These are phyloP conservation scores for Bellardia pandia DNA, from an alignment of 2,888 invertebrate species.

Conservation along the genomic window DNA sequence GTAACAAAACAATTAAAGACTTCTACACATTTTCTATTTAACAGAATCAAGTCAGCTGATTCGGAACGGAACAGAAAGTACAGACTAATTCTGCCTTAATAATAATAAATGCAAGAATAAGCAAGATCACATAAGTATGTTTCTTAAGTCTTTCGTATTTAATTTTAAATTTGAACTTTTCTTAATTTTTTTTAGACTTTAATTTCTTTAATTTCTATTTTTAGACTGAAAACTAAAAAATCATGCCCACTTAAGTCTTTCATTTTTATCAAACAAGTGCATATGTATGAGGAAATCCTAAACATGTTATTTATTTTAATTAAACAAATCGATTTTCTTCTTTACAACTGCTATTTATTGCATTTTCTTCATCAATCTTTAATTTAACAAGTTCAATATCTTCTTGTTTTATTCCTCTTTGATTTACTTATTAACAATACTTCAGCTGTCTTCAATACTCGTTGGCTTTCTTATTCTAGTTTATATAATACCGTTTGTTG, in stretches of 20 bases:
- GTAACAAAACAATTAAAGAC: too few relatives aligned
- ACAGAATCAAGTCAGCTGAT: too few relatives aligned
- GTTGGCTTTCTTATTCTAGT: conserved; percentile 51
- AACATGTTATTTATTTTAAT: conserved; percentile 23
- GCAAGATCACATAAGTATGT: background rate
- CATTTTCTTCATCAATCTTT: conserved; percentile 26
- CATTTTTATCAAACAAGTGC: conserved; percentile 48
- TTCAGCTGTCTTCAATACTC: conserved; percentile 29
- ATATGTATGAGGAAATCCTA: background rate
- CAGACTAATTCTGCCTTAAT: too few relatives aligned
- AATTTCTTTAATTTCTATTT: too few relatives aligned
- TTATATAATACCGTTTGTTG: conserved; percentile 70
- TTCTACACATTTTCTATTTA: too few relatives aligned
- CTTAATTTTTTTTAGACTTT: too few relatives aligned
- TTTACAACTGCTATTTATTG: background rate
- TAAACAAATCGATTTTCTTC: conserved; percentile 52
- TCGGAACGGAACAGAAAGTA: too few relatives aligned
- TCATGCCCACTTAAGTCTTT: conserved; percentile 76
- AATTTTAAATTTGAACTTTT: background rate
- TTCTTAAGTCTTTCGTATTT: conserved; percentile 35
- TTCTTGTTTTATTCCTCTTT: conserved; percentile 21
- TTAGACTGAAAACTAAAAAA: background rate
- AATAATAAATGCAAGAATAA: background rate
- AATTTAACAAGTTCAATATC: conserved; percentile 55
- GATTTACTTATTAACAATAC: conserved; percentile 24